Conservation (phyloP, 2,113 vertebrate genomes). For the Puntigrus tetrazona region DNA sequence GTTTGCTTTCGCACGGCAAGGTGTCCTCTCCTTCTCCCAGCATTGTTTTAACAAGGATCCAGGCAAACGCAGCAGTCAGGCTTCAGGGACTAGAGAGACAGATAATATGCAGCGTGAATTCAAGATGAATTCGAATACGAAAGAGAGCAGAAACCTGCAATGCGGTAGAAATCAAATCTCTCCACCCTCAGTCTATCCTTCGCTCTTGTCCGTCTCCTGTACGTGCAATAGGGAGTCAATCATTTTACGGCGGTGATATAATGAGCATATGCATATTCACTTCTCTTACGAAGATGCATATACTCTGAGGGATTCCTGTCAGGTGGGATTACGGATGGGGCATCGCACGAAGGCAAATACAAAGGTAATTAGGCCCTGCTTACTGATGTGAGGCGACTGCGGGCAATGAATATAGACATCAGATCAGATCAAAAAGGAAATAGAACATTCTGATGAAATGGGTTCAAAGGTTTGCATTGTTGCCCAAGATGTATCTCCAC, state of each 20-base stretch:
- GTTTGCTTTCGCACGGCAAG: slow-evolving; percentile 11
- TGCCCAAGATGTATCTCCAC: slow-evolving; percentile 48
- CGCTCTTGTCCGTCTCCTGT: not conserved
- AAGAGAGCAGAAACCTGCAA: slow-evolving; percentile 57
- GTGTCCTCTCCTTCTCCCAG: slow-evolving; percentile 37
- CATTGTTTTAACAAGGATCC: slow-evolving; percentile 51
- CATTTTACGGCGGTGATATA: slow-evolving; percentile 28
- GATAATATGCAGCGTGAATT: slow-evolving; percentile 62
- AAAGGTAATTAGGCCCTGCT: slow-evolving; percentile 51
- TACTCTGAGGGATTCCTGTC: slow-evolving; percentile 12
- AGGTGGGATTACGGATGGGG: not conserved
- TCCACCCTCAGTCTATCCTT: not conserved
- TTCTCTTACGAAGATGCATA: not conserved
- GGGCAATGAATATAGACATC: slow-evolving; percentile 48
- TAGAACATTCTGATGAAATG: slow-evolving; percentile 61
- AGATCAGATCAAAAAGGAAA: slow-evolving; percentile 64
- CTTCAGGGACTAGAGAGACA: slow-evolving; percentile 50
- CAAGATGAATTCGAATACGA: slow-evolving; percentile 63
- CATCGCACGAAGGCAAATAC: not conserved
- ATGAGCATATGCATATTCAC: slow-evolving; percentile 9
- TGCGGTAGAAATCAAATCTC: slow-evolving; percentile 58
- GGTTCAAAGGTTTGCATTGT: slow-evolving; percentile 64
- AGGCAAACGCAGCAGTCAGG: slow-evolving; percentile 29
- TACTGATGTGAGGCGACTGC: not conserved
- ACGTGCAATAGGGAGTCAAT: slow-evolving; percentile 13